These are phyloP conservation scores for Aegithalos caudatus DNA, from an alignment of 2,113 vertebrate species.

Conservation along the genomic window DNA sequence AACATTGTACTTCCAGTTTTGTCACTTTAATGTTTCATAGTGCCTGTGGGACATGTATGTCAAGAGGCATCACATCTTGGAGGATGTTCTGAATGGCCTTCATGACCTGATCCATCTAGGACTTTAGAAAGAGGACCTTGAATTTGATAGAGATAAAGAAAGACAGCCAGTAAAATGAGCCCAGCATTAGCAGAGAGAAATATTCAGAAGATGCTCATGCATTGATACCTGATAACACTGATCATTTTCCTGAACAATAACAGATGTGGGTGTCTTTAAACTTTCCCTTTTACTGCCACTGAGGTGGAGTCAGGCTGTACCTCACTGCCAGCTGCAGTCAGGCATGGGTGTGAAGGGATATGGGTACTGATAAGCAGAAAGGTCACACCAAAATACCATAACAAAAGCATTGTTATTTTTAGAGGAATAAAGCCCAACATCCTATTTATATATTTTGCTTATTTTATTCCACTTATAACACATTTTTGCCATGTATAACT, in stretches of 20 bases:
- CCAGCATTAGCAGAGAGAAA: neutral
- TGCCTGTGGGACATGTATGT: neutral
- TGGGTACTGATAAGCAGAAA: neutral
- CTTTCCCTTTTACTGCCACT: neutral
- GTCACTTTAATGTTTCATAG: neutral
- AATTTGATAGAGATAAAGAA: neutral
- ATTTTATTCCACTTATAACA: neutral
- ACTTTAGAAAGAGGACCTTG: neutral
- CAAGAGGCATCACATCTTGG: neutral
- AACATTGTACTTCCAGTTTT: neutral
- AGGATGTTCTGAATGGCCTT: neutral
- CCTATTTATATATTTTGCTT: neutral
- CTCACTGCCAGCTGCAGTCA: neutral
- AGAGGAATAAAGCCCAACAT: rapidly evolving
- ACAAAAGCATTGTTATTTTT: neutral
- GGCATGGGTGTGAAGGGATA: neutral
- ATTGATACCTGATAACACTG: neutral
- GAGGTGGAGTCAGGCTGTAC: neutral
- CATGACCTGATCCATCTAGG: neutral
- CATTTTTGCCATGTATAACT: neutral
- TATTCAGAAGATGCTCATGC: neutral
- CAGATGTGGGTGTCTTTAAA: neutral
- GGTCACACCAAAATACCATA: neutral
- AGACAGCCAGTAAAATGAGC: neutral
- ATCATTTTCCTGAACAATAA: neutral